phyloP scores from a whole-genome alignment of 2,113 vertebrate species.

The Alligator mississippiensis region DNA sequence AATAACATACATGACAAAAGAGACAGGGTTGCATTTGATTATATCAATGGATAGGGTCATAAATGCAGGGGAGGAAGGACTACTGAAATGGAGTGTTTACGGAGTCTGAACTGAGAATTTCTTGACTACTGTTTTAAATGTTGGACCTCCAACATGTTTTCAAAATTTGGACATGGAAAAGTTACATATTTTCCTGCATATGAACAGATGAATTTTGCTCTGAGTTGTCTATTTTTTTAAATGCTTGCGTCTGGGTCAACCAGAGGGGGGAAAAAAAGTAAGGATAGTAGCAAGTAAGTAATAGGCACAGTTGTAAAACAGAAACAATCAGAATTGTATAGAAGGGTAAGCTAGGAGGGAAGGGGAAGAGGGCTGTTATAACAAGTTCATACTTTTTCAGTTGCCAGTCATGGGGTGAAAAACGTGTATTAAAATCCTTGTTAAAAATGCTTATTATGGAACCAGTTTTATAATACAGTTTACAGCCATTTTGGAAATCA shows the following conservation, averaged over 20 bases:
- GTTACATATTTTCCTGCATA: no score
- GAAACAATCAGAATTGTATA: constrained; percentile 59
- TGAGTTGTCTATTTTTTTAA: no score
- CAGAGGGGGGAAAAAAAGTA: neutral
- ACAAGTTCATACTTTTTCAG: constrained; percentile 25
- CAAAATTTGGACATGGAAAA: neutral
- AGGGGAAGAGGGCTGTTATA: constrained; percentile 38
- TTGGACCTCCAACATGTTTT: neutral
- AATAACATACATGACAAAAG: neutral
- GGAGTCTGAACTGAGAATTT: neutral
- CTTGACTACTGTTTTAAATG: neutral
- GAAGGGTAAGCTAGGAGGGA: constrained; percentile 32
- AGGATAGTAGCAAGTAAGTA: constrained; percentile 8
- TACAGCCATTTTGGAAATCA: constrained; percentile 14
- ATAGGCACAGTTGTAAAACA: constrained; percentile 45
- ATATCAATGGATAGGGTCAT: neutral
- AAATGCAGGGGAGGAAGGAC: neutral
- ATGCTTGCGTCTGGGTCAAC: constrained; percentile 30
- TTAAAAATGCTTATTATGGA: constrained; percentile 42
- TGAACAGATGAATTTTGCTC: no score
- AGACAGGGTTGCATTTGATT: neutral
- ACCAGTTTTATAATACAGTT: neutral
- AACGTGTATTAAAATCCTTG: constrained; percentile 43
- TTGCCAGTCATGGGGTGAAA: constrained; percentile 35
- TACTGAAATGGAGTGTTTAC: neutral